Base-by-base conservation (phyloP, 1,140 invertebrate species). In the Megalopta genalis region DNA sequence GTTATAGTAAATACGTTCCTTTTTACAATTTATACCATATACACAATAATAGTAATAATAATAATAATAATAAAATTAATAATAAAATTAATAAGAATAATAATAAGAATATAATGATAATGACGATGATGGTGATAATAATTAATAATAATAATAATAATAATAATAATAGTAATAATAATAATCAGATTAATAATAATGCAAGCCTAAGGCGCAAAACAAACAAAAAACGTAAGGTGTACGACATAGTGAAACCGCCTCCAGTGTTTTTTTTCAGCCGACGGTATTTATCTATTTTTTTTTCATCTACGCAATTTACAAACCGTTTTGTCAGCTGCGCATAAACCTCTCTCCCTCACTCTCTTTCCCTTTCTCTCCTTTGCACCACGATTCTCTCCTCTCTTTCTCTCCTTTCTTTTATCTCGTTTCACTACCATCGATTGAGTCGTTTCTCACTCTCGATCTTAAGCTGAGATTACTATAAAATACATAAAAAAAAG, bases 11-110 rank as follows among this genome's bases (percentile, higher is more conserved):
- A 89, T 90, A 90, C 81, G 87, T 85, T 90, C 73, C 82, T 89
- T 88, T 89, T 90, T 90, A 90, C 89, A 90, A 89, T 90, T 88
- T 85, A 89, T 89, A 89, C 80, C 84, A 90, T 90, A 85, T 89
- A 90, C 89, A 89, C 86, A 87, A 90, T 89, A 80, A 87, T 89
- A 81, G 84, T 82, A 80, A 83, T 72, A 87, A 81, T 86, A 76
- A 67, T 62, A 84, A 62, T 82, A 54, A 49, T 83, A 83, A 82
- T 46, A 46, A 46, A 5, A 46, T 5, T 46, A 46, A 82, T 73
- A 84, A 88, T 81, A 79, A 82, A 62, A 83, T 77, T 81, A 88
- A 83, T 83, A 79, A 85, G 83, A 89, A 84, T 87, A 80, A 90
- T 88, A 78, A 87, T 88, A 80, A 85, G 80, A 79, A 82, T 87